Conservation (phyloP, 2,113 vertebrate species). For the Gallinago media region DNA sequence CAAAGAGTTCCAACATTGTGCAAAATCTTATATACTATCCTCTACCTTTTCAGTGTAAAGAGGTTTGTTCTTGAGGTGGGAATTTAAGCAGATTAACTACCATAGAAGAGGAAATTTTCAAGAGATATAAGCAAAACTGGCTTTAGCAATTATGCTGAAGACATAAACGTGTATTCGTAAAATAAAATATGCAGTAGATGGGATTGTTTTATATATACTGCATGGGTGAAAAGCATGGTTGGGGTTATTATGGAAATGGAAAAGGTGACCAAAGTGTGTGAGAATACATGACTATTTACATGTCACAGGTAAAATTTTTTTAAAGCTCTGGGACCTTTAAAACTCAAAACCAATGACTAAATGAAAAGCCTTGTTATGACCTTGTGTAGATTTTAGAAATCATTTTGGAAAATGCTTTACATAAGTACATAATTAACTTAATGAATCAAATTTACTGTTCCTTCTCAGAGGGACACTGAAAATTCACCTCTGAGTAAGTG, state of each 20-base stretch:
- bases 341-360: background rate
- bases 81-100: background rate
- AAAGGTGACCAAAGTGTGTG: background rate
- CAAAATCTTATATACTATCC: background rate
- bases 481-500: constrained; percentile 11
- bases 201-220: background rate
- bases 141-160: background rate
- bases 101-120: background rate
- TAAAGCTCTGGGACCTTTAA: background rate
- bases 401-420: constrained; percentile 9
- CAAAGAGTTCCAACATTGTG: background rate
- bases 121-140: background rate
- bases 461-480: background rate
- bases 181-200: background rate
- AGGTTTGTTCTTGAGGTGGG: background rate
- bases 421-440: constrained; percentile 39
- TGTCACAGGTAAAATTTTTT: background rate
- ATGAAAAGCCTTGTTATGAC: constrained; percentile 25
- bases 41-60: background rate
- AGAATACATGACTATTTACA: background rate
- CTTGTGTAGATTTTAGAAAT: constrained; percentile 36
- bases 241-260: background rate
- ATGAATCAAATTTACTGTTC: constrained; percentile 46
- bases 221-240: background rate
- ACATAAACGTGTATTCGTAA: background rate